Conservation (phyloP, 2,113 vertebrate genomes). For the Geothlypis trichas region DNA sequence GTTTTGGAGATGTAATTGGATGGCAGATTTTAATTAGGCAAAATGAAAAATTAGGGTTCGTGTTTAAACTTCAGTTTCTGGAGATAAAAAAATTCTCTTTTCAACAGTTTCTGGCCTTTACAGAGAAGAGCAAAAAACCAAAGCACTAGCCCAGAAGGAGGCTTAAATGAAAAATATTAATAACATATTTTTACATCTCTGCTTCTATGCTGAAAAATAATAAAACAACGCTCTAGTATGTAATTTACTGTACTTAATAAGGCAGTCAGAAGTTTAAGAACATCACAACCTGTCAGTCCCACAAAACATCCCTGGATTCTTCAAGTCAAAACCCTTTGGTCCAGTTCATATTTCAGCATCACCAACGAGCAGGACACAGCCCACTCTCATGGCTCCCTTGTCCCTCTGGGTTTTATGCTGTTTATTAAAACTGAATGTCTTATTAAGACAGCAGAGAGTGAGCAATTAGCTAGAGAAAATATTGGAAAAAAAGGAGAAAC, state of each 20-base stretch:
- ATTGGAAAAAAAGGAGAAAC: background rate
- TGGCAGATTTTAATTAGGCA: background rate
- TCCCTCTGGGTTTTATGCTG: background rate
- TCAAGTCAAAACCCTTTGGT: background rate
- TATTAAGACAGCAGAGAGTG: background rate
- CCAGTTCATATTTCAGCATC: background rate
- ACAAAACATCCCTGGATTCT: background rate
- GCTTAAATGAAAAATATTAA: background rate
- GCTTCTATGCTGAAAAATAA: background rate
- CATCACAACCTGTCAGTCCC: background rate
- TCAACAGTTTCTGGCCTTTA: background rate
- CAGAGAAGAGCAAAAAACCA: background rate
- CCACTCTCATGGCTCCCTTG: background rate
- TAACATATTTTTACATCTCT: background rate
- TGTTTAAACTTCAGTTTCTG: background rate
- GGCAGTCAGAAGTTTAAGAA: background rate
- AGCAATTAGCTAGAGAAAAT: background rate
- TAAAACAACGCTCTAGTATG: background rate
- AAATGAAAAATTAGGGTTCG: background rate
- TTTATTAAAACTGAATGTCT: background rate
- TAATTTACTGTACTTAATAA: background rate
- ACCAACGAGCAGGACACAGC: background rate
- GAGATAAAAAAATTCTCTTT: background rate
- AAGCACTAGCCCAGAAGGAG: background rate
- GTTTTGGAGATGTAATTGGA: background rate